phyloP scores from a whole-genome alignment of 2,797 vertebrate genomes.

The Pseudocheirus occidentalis region DNA sequence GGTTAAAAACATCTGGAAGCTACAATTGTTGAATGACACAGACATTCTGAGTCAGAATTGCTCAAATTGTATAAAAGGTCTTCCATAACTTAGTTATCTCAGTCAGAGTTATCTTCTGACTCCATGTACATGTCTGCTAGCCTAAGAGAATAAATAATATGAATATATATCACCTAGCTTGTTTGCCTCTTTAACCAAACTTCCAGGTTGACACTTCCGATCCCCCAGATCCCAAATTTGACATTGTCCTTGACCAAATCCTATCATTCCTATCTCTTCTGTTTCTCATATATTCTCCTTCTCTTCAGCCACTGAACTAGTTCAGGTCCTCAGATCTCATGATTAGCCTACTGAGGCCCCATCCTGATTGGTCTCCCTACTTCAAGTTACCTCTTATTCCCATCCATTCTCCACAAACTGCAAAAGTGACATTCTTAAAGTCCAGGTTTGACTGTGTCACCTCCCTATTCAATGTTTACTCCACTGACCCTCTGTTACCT shows the following conservation, averaged over 20 bases:
- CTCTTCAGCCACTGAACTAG: not conserved
- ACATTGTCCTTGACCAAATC: not conserved
- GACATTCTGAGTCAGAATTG: too few relatives aligned
- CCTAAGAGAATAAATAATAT: too few relatives aligned
- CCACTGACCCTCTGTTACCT: not conserved
- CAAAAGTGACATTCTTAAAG: not conserved
- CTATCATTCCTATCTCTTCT: not conserved
- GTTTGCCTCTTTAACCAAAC: too few relatives aligned
- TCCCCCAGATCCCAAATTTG: not conserved
- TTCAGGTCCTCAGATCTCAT: not conserved
- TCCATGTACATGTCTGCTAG: too few relatives aligned
- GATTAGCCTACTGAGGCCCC: not conserved
- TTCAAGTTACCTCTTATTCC: not conserved
- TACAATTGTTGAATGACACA: too few relatives aligned
- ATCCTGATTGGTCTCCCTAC: not conserved
- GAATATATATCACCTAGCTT: too few relatives aligned
- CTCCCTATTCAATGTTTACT: not conserved
- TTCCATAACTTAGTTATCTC: too few relatives aligned
- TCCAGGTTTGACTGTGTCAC: not conserved
- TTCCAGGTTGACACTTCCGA: not conserved
- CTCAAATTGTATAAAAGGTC: too few relatives aligned
- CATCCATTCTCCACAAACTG: not conserved
- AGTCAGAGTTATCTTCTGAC: too few relatives aligned
- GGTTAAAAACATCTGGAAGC: too few relatives aligned
- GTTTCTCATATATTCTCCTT: not conserved